Base-by-base conservation (phyloP, 2,888 invertebrate genomes). In the Vannuccia rotundouncinata region DNA sequence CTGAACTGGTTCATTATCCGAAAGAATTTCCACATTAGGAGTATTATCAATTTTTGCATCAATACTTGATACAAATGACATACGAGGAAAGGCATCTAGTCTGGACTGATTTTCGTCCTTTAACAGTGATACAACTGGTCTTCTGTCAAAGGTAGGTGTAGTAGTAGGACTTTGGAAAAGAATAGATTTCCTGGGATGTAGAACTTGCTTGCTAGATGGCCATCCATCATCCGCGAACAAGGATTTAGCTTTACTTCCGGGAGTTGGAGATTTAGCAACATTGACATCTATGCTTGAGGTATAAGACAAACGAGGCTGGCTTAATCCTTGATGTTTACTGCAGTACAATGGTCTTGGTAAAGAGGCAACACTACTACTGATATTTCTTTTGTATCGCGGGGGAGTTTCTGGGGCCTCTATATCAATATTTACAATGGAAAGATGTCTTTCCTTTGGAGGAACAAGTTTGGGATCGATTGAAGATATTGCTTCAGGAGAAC, bases 371-470 rank as follows among this genome's bases (percentile, higher is more conserved):
- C 66, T 27, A 22, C 22, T 66, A 66, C 66, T 66, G 10, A 22
- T 27, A 22, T 27, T 66, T n/a, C 66, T 5, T 66, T 66, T 66
- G 25, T 66, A 66, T 66, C 66, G 66, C 13, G 66, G 66, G 5
- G 66, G 66, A 22, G 25, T 66, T n/a, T 5, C 22, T n/a, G 66
- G 66, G 22, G 66, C 66, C 25, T 27, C 66, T 22, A 66, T 66
- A 22, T 66, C 66, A 66, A 66, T 66, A 22, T 66, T 66, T 22
- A 66, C 66, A 22, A 66, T 66, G 22, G 66, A 66, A 66, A 66
- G 66, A 22, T 66, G 66, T 66, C 66, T 66, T 5, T 22, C 45
- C n/a, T n/a, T n/a, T n/a, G n/a, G n/a, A n/a, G n/a, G n/a, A n/a
- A n/a, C n/a, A n/a, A n/a, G n/a, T n/a, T n/a, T n/a, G n/a, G n/a